Conservation (phyloP, 2,113 vertebrate species). For the Istiophorus platypterus region DNA sequence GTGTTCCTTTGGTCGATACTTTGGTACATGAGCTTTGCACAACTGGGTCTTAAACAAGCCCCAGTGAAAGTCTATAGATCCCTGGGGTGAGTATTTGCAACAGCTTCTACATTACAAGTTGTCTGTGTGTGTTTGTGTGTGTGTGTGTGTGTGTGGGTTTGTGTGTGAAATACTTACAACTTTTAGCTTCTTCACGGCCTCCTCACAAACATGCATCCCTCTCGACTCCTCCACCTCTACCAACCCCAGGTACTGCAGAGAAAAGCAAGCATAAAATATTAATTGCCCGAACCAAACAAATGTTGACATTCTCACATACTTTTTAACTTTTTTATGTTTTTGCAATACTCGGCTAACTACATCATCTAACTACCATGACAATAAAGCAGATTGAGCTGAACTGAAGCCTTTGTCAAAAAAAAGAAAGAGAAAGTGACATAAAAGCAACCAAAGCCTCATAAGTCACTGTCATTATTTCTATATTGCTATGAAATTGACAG, state of each 20-base stretch:
- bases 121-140: constrained; percentile 8
- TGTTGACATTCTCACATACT: neutral
- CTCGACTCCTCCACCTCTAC: constrained; percentile 95
- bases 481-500: constrained; percentile 12
- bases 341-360: neutral
- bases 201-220: constrained; percentile 95
- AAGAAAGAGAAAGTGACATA: neutral
- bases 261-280: neutral
- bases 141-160: constrained; percentile 5
- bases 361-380: neutral
- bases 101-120: constrained; percentile 14
- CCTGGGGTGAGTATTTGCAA: constrained; percentile 23
- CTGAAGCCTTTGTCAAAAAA: neutral
- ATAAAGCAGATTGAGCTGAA: neutral
- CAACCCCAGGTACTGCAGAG: constrained; percentile 89
- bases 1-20: constrained; percentile 24
- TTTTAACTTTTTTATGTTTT: neutral
- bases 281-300: neutral
- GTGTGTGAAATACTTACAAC: constrained; percentile 82
- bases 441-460: constrained; percentile 15
- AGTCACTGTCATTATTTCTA: neutral
- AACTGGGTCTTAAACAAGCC: constrained; percentile 45
- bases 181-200: constrained; percentile 94
- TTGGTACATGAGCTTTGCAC: neutral
- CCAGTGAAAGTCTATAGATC: constrained; percentile 13